phyloP scores from a whole-genome alignment of 2,888 invertebrate species.

The Aporophyla lueneburgensis region DNA sequence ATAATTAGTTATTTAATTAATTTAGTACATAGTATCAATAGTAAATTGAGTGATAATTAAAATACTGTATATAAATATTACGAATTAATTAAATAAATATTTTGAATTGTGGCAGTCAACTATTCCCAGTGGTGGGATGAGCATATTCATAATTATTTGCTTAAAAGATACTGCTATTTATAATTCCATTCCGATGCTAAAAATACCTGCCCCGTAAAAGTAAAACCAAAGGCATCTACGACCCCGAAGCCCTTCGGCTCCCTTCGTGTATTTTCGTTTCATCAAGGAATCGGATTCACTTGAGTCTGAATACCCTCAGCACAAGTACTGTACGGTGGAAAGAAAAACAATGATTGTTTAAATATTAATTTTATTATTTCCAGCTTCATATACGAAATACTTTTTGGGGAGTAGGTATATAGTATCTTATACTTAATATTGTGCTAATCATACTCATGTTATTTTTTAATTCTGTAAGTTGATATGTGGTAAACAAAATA shows the following conservation, averaged over 20 bases:
- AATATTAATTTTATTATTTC: slow-evolving; percentile 21
- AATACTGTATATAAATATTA: too few relatives aligned
- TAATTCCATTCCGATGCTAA: not conserved
- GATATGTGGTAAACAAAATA: too few relatives aligned
- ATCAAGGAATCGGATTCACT: slow-evolving; percentile 33
- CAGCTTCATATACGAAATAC: not conserved
- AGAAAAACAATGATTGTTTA: slow-evolving; percentile 27
- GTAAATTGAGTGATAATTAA: too few relatives aligned
- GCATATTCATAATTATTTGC: not conserved
- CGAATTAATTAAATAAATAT: too few relatives aligned
- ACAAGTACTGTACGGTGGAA: slow-evolving; percentile 6
- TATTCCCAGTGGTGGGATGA: too few relatives aligned
- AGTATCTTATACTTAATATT: not conserved
- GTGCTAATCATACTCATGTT: too few relatives aligned
- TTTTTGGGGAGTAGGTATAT: not conserved
- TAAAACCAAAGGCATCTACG: not conserved
- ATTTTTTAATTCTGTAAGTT: too few relatives aligned
- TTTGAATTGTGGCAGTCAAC: too few relatives aligned
- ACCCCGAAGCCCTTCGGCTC: slow-evolving; percentile 11
- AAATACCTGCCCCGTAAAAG: not conserved
- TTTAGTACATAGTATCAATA: too few relatives aligned
- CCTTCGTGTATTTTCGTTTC: slow-evolving; percentile 45
- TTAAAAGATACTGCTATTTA: not conserved
- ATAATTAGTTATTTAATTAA: too few relatives aligned
- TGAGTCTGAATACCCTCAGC: slow-evolving; percentile 14